A percentile compares a stretch with the other conserved stretches of the same genome.
Conservation (phyloP, 2,113 vertebrate species). For the Perognathus longimembris region DNA sequence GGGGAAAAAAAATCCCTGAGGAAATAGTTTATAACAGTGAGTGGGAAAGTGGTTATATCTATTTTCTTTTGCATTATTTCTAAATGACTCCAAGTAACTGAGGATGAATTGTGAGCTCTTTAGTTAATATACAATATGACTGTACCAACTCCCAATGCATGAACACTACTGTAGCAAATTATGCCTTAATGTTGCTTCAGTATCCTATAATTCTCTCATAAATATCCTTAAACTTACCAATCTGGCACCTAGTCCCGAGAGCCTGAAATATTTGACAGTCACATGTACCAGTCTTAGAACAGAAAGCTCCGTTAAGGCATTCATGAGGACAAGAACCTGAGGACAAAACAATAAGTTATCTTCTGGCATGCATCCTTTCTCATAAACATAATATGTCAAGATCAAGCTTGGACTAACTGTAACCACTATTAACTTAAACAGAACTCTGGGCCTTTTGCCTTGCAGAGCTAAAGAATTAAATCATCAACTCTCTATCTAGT, state of each 20-base stretch:
- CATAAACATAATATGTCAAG: constrained; percentile 67
- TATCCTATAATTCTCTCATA: constrained; percentile 48
- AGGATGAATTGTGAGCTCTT: constrained; percentile 36
- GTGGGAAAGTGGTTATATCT: background rate
- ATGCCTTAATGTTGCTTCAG: constrained; percentile 39
- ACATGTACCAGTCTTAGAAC: constrained; percentile 93
- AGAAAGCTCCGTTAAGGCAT: constrained; percentile 98
- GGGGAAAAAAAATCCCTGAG: background rate
- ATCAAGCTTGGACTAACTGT: constrained; percentile 62
- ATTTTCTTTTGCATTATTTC: constrained; percentile 50
- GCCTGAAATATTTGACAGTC: constrained; percentile 98
- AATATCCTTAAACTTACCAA: constrained; percentile 90
- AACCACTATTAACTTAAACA: constrained; percentile 70
- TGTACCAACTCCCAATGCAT: constrained; percentile 13
- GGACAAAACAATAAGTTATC: constrained; percentile 64
- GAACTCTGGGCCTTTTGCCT: constrained; percentile 40
- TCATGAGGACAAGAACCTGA: constrained; percentile 88
- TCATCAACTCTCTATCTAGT: constrained; percentile 26
- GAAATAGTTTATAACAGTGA: constrained; percentile 5
- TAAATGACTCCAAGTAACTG: constrained; percentile 48
- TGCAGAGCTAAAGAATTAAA: constrained; percentile 78
- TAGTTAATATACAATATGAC: background rate
- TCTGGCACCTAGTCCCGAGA: constrained; percentile 96
- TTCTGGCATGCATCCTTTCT: constrained; percentile 60
- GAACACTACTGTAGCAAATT: constrained; percentile 56